phyloP scores from a whole-genome alignment of 2,113 vertebrate species.

The Salvelinus fontinalis region DNA sequence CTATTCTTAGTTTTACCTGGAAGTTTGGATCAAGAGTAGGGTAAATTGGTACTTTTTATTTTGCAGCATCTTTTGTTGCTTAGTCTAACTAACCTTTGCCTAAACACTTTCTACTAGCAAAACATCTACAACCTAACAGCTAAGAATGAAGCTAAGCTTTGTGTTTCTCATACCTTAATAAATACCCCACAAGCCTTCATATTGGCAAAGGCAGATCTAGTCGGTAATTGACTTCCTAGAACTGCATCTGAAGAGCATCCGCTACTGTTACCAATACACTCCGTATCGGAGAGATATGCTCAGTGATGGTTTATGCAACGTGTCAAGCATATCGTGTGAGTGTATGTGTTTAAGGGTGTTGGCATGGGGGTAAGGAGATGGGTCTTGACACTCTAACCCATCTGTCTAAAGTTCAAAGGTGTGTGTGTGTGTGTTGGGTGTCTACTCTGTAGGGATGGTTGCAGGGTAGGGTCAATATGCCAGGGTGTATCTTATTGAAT shows the following conservation, averaged over 20 bases:
- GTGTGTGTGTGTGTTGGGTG: constrained; percentile 14
- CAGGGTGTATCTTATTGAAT: constrained; percentile 20
- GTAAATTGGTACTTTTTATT: neutral
- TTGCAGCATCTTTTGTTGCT: neutral
- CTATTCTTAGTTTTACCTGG: neutral
- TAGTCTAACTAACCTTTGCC: neutral
- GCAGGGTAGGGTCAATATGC: neutral
- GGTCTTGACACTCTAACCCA: constrained; percentile 36
- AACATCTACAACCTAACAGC: too few species aligned
- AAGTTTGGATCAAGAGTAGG: neutral
- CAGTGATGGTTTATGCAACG: constrained; percentile 66
- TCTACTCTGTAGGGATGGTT: constrained; percentile 18
- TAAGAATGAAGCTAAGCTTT: too few species aligned
- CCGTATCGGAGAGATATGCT: constrained; percentile 41
- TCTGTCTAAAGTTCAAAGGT: constrained; percentile 28
- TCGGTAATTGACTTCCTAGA: too few species aligned
- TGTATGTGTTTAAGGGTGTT: constrained; percentile 23
- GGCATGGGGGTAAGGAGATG: constrained; percentile 33
- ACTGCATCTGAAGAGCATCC: neutral
- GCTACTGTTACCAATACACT: constrained; percentile 27
- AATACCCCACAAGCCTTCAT: neutral
- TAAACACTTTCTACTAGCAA: too few species aligned
- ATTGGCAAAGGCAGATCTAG: neutral
- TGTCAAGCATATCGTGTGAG: constrained; percentile 47
- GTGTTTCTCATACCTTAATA: too few species aligned